Evolutionary conservation across 2,888 invertebrate species (phyloP), one percentile per base, ranked within the genome.

Genomic region (Torymus auratus): DNA sequence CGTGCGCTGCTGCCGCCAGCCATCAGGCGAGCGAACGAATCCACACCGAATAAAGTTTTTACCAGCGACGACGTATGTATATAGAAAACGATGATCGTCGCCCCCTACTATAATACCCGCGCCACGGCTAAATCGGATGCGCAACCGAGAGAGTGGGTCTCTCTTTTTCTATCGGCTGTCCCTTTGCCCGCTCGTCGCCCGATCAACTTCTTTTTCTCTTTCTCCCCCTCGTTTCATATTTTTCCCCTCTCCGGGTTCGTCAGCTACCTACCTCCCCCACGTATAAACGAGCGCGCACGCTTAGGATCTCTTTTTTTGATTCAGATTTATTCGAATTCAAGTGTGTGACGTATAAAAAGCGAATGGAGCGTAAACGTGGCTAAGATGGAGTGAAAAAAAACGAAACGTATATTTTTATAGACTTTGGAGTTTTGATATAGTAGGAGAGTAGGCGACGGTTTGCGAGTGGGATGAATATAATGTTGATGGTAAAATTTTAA

Each of bases 151-250:
- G 23, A 41, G 13, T 50, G 12, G 60, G 56, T 60, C 52, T 69
- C 69, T 60, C 52, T 69, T 73, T 73, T 55, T 78, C 58, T 72
- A 76, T 81, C 68, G 72, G 62, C 17, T 78, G 61, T 69, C 73
- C 53, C 61, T 74, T 74, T 62, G 52, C 69, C 5, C 61, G 41
- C 41, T 41, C 20, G 65, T 58, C 71, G 60, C 69, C 58, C 67
- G 60, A 67, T 61, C 28, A 56, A 58, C 12, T 17, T 71, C 20
- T 64, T 14, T 67, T 41, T 53, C 56, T 72, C 52, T 13, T 55
- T 50, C 12, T 67, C 53, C 28, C 70, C 60, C 52, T 68, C 71
- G 50, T 73, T 58, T n/a, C 56, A 69, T 28, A 15, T 58, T 71
- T 50, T 56, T 13, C 13, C 50, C 28, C n/a, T 23, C 17, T 10